A percentile compares a stretch with the other conserved stretches of the same genome.
phyloP scores from a whole-genome alignment of 2,888 invertebrate species.

The Eupithecia abbreviata region DNA sequence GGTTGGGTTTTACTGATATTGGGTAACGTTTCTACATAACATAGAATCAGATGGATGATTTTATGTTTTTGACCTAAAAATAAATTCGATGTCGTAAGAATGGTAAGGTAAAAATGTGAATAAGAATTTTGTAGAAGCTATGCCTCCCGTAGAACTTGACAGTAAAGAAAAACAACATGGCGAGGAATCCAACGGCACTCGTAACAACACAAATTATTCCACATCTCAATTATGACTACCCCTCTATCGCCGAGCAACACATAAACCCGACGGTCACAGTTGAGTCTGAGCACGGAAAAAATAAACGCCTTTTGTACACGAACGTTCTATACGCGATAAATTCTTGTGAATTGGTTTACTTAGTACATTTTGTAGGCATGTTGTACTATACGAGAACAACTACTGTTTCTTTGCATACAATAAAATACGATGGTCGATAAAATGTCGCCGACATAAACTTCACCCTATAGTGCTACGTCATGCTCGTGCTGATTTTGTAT shows the following conservation, averaged over 20 bases:
- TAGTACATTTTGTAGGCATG: background rate
- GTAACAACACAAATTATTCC: conserved; percentile 43
- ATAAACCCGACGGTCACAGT: conserved; percentile 41
- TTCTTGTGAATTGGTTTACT: conserved; percentile 19
- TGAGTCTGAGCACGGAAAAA: conserved; percentile 29
- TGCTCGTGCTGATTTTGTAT: background rate
- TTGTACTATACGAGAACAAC: background rate
- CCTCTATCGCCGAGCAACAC: conserved; percentile 40
- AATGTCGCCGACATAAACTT: background rate
- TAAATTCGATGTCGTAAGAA: conserved; percentile 11
- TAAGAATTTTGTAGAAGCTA: conserved; percentile 1
- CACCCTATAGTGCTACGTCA: background rate
- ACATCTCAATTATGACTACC: conserved; percentile 44
- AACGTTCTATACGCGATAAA: conserved; percentile 24
- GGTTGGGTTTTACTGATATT: conserved; percentile 29
- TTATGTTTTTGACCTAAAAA: conserved; percentile 24
- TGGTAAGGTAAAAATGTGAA: background rate
- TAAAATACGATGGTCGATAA: conserved; percentile 5
- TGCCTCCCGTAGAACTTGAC: conserved; percentile 9
- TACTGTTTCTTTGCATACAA: conserved; percentile 5
- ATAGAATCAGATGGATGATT: conserved; percentile 23
- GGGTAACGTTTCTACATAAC: conserved; percentile 21
- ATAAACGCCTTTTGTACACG: conserved; percentile 27
- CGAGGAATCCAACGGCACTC: conserved; percentile 39
- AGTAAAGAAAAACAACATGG: conserved; percentile 31